Conservation (phyloP, 2,113 vertebrate genomes). For the Gambusia affinis region DNA sequence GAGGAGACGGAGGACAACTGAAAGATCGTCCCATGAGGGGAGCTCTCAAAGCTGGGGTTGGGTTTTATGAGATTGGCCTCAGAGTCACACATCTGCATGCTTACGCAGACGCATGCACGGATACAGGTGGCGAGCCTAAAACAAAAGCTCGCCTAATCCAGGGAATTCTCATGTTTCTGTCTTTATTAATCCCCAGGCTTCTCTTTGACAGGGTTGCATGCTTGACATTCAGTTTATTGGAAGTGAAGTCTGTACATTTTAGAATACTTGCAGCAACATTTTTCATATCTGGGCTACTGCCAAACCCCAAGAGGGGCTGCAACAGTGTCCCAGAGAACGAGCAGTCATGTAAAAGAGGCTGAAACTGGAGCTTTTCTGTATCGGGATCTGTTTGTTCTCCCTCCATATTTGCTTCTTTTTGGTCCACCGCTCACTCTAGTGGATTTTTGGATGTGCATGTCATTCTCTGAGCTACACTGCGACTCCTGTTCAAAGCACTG, state of each 20-base stretch:
- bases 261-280: conserved; percentile 31
- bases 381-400: background rate
- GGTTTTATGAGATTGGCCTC: conserved; percentile 63
- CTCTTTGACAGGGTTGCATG: conserved; percentile 22
- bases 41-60: conserved; percentile 56
- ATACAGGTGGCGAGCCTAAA: conserved; percentile 55
- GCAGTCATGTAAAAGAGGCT: background rate
- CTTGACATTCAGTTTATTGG: conserved; percentile 26
- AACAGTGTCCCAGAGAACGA: background rate
- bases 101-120: conserved; percentile 19
- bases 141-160: conserved; percentile 56
- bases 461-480: background rate
- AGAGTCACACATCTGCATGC: conserved; percentile 37
- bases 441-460: background rate
- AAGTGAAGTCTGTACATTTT: conserved; percentile 47
- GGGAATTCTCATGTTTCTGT: conserved; percentile 50
- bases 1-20: conserved; percentile 21
- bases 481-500: conserved; percentile 34
- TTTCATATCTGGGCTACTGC: conserved; percentile 54
- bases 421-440: background rate
- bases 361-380: background rate
- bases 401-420: background rate
- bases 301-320: conserved; percentile 40
- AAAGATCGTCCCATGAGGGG: conserved; percentile 61
- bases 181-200: conserved; percentile 37